Conservation (phyloP, 2,797 vertebrate genomes). For the Malacoraja senta region DNA sequence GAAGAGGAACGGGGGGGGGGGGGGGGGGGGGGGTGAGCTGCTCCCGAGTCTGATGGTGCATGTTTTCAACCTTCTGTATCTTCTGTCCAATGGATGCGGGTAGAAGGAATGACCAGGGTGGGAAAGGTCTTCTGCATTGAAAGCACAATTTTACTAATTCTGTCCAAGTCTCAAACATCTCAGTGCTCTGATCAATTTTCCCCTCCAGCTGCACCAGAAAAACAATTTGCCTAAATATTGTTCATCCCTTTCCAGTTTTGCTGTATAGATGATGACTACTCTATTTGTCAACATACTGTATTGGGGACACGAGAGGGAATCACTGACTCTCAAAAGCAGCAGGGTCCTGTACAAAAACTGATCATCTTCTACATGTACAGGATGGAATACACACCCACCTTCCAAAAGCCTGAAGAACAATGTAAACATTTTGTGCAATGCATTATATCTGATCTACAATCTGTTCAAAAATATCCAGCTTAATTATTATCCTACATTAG, state of each 20-base stretch:
- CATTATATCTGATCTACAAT: neutral
- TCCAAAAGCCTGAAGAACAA: neutral
- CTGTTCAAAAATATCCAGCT: neutral
- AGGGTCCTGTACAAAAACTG: neutral
- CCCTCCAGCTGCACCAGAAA: neutral
- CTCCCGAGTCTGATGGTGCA: no score
- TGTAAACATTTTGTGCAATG: neutral
- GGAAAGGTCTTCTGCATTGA: neutral
- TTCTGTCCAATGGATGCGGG: no score
- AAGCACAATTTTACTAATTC: neutral
- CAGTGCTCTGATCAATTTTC: neutral
- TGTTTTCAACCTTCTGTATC: no score
- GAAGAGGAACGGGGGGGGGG: no score
- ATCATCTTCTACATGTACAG: neutral
- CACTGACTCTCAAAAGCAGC: neutral
- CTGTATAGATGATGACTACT: neutral
- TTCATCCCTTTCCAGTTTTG: neutral
- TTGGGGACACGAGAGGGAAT: neutral
- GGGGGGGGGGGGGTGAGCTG: no score
- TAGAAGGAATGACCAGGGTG: no score
- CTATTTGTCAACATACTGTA: neutral
- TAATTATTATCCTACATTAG: neutral
- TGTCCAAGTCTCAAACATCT: neutral
- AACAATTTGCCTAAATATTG: neutral
- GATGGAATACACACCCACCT: neutral